phyloP scores from a whole-genome alignment of 2,797 vertebrate species.

The Hoplostethus mediterraneus region DNA sequence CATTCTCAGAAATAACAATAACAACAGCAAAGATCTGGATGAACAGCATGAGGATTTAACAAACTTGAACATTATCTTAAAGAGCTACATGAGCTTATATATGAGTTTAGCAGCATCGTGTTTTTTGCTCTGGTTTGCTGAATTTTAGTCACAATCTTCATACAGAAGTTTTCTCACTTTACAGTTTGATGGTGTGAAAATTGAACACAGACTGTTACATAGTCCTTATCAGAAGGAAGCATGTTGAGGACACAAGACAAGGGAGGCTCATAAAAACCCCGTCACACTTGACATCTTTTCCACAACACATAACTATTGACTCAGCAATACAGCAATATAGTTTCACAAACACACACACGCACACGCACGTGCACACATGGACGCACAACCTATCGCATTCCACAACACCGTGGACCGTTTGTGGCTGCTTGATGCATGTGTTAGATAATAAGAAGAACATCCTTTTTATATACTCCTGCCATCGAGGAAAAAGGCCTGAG shows the following conservation, averaged over 20 bases:
- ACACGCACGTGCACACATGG: slow-evolving; percentile 15
- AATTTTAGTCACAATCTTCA: not conserved
- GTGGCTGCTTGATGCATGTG: slow-evolving; percentile 65
- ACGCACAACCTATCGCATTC: slow-evolving; percentile 16
- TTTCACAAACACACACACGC: slow-evolving; percentile 1
- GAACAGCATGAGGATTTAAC: not conserved
- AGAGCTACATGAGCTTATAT: not conserved
- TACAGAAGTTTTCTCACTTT: too few relatives aligned
- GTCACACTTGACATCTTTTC: slow-evolving; percentile 45
- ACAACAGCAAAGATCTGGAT: not conserved
- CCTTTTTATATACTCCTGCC: slow-evolving; percentile 61
- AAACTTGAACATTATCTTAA: not conserved
- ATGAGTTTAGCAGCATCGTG: too few relatives aligned
- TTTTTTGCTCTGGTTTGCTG: not conserved
- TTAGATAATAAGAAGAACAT: slow-evolving; percentile 82
- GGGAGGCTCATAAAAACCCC: slow-evolving; percentile 59
- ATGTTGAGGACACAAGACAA: slow-evolving; percentile 39
- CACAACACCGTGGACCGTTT: slow-evolving; percentile 38
- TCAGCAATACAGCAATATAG: slow-evolving; percentile 52
- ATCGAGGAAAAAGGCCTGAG: slow-evolving; percentile 50
- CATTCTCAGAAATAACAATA: not conserved
- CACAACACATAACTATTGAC: slow-evolving; percentile 35
- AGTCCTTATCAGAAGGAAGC: slow-evolving; percentile 72
- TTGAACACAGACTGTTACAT: slow-evolving; percentile 36
- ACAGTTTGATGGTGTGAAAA: slow-evolving; percentile 14